Base-by-base conservation (phyloP, 2,113 vertebrate genomes). In the Cairina moschata region DNA sequence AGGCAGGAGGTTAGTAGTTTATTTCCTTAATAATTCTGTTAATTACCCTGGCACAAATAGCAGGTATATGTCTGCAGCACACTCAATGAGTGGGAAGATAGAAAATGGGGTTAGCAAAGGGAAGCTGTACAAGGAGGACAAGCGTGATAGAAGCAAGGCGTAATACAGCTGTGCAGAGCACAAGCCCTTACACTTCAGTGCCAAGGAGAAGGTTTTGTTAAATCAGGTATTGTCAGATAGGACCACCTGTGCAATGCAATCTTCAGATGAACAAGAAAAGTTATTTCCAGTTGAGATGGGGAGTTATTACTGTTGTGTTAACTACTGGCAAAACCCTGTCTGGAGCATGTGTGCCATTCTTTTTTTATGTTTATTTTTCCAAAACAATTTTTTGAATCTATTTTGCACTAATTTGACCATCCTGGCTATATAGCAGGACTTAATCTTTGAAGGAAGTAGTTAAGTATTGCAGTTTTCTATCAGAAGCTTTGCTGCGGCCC, bases 271-370 rank as follows among this genome's bases (percentile, higher is more conserved):
- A 56, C 40, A 48, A 11, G 44, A 9, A 2, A 7, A 38, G 17
- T 38, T 17, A 6, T 34, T 40, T 38, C 34, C 52, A 28, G 23
- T 2, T 60, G 73, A 31, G 71, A 3, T 4, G 11, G 10, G 17
- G 12, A 5, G 36, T 44, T 15, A 2, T 2, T 17, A 11, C 36
- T 40, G 72, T 36, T 29, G 28, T 7, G 3, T 3, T 48, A 77
- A 50, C 38, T 11, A 7, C 38, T 54, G 67, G n/a, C 42, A 52
- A 50, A 79, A 4, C 34, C 6, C 23, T 48, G 4, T 22, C 58
- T 59, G 50, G 26, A 73, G 8, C 2, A 0, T 4, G 3, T 7
- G 26, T 2, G 8, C 36, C 20, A 0, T 69, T 65, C 22, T 65
- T 31, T 46, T 4, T 44, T 52, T 38, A 48, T 21, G 46, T 21